Evolutionary conservation across 2,888 invertebrate species (phyloP), one percentile per base, ranked within the genome.

Genomic region (Drosophila pseudotakahashii): DNA sequence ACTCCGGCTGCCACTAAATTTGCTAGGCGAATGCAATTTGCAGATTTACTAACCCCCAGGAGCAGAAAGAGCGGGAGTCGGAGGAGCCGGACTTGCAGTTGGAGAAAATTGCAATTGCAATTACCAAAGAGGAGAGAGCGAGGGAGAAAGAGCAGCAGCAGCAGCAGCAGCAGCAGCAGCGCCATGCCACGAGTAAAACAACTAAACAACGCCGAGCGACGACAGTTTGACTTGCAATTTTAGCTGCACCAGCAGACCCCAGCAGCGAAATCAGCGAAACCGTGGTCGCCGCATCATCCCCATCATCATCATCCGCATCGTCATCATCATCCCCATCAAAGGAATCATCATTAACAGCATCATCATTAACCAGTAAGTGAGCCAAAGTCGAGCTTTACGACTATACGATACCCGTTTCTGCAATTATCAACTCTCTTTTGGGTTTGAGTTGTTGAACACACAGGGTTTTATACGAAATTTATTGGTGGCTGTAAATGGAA

Each of bases 81-180:
- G 44, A 51, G 62, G 51, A 52, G 63, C 47, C 14, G 63, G 59
- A 66, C 51, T 62, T 66, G 64, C 64, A 62, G 64, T 85, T 77
- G 71, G 86, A 75, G 85, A 79, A 82, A 82, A 82, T 82, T 85
- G 82, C 82, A 85, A 85, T 82, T 85, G 86, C 85, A 82, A 82
- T 82, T 82, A 82, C 85, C 75, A 75, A 76, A 76, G 81, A 76
- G 63, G 72, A 26, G 68, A 16, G 51, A 60, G 10, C 19, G 19
- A 54, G n/a, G 13, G 45, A 10, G 37, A 37, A n/a, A 37, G 39
- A 61, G 32, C 39, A 48, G 58, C 62, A 48, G 58, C 62, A 48
- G 58, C 62, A 48, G 58, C 62, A 61, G 32, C 39, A 61, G 32
- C 39, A 61, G 32, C 39, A 61, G 32, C 39, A 48, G 58, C 62